Base-by-base conservation (phyloP, 1,140 invertebrate genomes). In the Cardiocondyla obscurior region DNA sequence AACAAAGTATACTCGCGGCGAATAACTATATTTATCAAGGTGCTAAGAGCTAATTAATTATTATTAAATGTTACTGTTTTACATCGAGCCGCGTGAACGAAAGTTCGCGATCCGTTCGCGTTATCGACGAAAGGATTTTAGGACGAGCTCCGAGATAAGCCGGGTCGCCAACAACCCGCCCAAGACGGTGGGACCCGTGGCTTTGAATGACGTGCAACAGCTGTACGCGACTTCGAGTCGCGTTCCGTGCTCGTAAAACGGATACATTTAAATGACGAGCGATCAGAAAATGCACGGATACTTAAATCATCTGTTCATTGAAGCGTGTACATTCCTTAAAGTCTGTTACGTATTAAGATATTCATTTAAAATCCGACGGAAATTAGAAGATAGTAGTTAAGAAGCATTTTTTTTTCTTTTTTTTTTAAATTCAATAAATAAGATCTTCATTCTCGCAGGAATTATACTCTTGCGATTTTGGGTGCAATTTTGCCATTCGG, bases 121-220 rank as follows among this genome's bases (percentile, higher is more conserved):
- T n/a, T 4, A 19, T 33, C 39, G 12, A 22, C 58, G 28, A 55
- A 64, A 77, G 39, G 46, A 36, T 79, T 55, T 83, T 58, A 39
- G 14, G 46, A 65, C 70, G 60, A 83, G 57, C n/a, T 57, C 77
- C 30, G 44, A 77, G 30, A 62, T 49, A 73, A 74, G 3, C 25
- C 44, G 16, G 3, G n/a, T 46, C 33, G 10, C 3, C 49, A 19
- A 0, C 49, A 39, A 2, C n/a, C 16, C 4, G 36, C 30, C 30
- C 36, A 6, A 62, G 19, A 53, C n/a, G n/a, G n/a, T n/a, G 44
- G 55, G 39, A 49, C 25, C 25, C 57, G 74, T 30, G 14, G 14
- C 39, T 57, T 22, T 90, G 84, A 90, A 86, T 85, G 87, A 90
- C 88, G 85, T 58, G 69, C 85, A 86, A 86, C 90, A 90, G 90